Base-by-base conservation (phyloP, 2,888 invertebrate genomes). In the Drosophila barbarae region DNA sequence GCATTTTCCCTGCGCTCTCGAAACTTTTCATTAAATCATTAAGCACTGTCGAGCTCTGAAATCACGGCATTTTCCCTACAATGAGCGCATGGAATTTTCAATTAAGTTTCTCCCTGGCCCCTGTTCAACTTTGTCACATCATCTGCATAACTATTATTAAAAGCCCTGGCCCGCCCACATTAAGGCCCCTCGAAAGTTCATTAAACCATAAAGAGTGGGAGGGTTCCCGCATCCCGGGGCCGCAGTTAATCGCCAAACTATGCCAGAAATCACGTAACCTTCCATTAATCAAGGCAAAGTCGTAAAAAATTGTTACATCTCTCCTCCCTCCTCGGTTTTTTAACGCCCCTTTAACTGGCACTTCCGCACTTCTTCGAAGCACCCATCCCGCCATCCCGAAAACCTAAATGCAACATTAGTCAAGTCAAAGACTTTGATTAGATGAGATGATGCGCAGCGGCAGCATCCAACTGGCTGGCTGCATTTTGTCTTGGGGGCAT, bases 241-340 rank as follows among this genome's bases (percentile, higher is more conserved):
- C 36, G 35, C 26, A 69, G 73, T 69, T 84, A 84, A 81, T 81
- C 84, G 71, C 75, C 56, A 41, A 79, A 79, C 82, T 79, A 71
- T 79, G 83, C 68, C 83, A 75, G 77, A 73, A 79, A 82, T 79
- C 83, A 84, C 81, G 75, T 74, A 79, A 79, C 79, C 67, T 58
- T 69, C 54, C 82, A 81, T 81, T 81, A 81, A 81, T 84, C 81
- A 84, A 72, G 52, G 52, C 23, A 15, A 34, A 76, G 42, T 74
- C 71, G 63, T 75, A 83, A 75, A 80, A 77, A 74, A 66, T 50
- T 26, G 44, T 50, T 49, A 38, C 52, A 47, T 26, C 42, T 42
- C 42, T 26, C n/a, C 41, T n/a, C 60, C 56, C n/a, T 23, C 23
- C 53, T 39, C 60, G 54, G 47, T 55, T 47, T 39, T 55, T 58